Base-by-base conservation (phyloP, 2,113 vertebrate species). In the Ochotona curzoniae region DNA sequence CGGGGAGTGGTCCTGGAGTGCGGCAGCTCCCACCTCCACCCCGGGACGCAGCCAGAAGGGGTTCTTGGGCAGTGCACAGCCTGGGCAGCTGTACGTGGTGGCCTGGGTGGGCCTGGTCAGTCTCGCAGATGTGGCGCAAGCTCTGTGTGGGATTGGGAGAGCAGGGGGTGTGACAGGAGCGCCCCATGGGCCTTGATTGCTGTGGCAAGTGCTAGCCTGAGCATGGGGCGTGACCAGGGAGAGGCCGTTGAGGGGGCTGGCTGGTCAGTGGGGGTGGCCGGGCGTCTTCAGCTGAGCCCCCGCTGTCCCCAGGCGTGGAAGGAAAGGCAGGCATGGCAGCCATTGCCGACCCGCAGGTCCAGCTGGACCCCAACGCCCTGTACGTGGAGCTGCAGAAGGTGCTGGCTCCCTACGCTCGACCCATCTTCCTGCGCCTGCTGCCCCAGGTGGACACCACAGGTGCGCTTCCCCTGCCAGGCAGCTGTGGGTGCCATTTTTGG, bases 241-340 rank as follows among this genome's bases (percentile, higher is more conserved):
- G 38, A 44, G 38, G 38, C 38, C 38, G 38, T 44, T 44, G 38
- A 44, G 38, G 38, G 38, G 38, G 38, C 38, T 44, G 38, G 38
- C 38, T 44, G 38, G 38, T 44, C 38, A 6, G 38, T 44, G 38
- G 35, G 30, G 12, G 25, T 13, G 49, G 17, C 5, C 0, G 26
- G 11, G 5, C 30, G 30, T 9, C 63, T 74, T 81, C 21, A 91
- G 32, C 63, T 0, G 0, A 57, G 21, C 54, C 54, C 54, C 18
- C 13, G 93, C 30, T 74, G 12, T 44, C 61, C 44, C 0, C 95
- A 99, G 99, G 99, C 21, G 98, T 98, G 93, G 99, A 99, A 86
- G 99, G 99, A 21, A 99, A 98, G 90, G 99, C 99, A 0, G 99
- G 99, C 21, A 99, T 99, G 99, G 99, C 99, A 0, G 99, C 99